Evolutionary conservation across 2,113 vertebrate genomes (phyloP).

Genomic region (Sphyrna mokarran): DNA sequence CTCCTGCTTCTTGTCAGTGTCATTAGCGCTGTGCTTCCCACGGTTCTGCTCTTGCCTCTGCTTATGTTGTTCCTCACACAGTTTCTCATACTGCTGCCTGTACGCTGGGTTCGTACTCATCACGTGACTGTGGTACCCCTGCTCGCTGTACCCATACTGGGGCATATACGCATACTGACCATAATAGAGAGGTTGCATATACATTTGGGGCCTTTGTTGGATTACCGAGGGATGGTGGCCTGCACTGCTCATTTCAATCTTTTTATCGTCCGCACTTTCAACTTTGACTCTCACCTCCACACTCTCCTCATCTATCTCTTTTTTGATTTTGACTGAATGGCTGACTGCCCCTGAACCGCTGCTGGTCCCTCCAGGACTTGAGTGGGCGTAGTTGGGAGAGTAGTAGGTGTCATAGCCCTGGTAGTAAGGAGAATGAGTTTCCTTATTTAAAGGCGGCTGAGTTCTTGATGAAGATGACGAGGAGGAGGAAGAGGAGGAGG

Average conservation of each 20-base stretch:
- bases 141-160: conserved; percentile 86
- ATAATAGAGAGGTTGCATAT: conserved; percentile 97
- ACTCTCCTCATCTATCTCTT: conserved; percentile 78
- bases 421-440: conserved; percentile 87
- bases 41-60: conserved; percentile 82
- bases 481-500: conserved; percentile 8
- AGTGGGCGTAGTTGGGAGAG: conserved; percentile 83
- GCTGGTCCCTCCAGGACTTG: conserved; percentile 69
- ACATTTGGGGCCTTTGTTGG: conserved; percentile 94
- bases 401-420: conserved; percentile 86
- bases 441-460: conserved; percentile 67
- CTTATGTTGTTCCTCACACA: conserved; percentile 74
- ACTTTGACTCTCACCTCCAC: conserved; percentile 74
- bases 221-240: conserved; percentile 90
- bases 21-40: conserved; percentile 50
- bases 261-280: conserved; percentile 81
- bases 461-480: conserved; percentile 26
- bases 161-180: conserved; percentile 93
- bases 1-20: conserved; percentile 80
- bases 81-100: conserved; percentile 70
- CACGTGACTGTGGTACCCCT: conserved; percentile 87
- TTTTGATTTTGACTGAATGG: conserved; percentile 79
- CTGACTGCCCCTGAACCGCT: conserved; percentile 56
- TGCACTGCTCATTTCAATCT: conserved; percentile 62
- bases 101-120: conserved; percentile 84